Evolutionary conservation across 2,113 vertebrate species (phyloP).

Genomic region (Sprattus sprattus): DNA sequence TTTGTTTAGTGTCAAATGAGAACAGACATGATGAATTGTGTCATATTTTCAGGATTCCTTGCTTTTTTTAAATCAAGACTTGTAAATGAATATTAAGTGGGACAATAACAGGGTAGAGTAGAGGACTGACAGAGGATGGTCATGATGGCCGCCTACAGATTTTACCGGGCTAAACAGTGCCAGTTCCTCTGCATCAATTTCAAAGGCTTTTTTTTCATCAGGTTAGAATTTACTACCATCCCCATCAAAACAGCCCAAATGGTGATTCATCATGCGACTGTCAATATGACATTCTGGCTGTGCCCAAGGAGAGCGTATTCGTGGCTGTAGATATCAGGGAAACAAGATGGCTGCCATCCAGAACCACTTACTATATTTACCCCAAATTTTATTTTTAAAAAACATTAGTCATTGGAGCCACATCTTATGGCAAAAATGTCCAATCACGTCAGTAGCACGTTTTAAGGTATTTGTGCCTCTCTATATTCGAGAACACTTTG

Average conservation of each 20-base stretch:
- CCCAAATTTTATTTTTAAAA: neutral
- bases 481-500: neutral
- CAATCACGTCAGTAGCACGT: neutral
- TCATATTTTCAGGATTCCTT: neutral
- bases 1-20: neutral
- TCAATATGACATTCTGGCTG: constrained; percentile 11
- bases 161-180: neutral
- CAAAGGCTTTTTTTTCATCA: constrained; percentile 20
- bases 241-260: constrained; percentile 12
- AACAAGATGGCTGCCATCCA: constrained; percentile 2
- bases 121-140: neutral
- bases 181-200: constrained; percentile 20
- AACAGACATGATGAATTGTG: neutral
- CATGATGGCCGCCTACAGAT: neutral
- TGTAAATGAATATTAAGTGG: neutral
- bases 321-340: constrained; percentile 1
- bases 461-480: neutral
- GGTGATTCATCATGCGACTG: constrained; percentile 15
- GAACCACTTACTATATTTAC: constrained; percentile 9
- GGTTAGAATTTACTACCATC: constrained; percentile 14
- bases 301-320: neutral
- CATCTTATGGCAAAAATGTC: neutral
- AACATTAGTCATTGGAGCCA: neutral
- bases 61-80: neutral
- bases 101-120: neutral